Percentiles rank a stretch among this genome's conserved stretches.
These are phyloP conservation scores for Drosophila conformis DNA, from an alignment of 2,888 invertebrate species.

Conservation along the genomic window DNA sequence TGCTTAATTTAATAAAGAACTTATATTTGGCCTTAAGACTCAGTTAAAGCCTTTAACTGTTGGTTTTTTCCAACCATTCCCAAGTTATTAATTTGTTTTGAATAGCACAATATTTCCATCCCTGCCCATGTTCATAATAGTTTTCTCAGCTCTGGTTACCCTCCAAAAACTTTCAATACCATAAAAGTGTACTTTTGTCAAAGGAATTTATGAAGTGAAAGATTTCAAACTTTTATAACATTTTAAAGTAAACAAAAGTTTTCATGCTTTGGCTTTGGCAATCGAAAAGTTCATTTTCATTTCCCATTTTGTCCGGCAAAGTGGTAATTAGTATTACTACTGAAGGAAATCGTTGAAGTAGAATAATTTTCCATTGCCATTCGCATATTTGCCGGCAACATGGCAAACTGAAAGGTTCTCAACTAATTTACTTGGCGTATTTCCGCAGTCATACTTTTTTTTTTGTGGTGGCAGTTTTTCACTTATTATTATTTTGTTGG, in stretches of 20 bases:
- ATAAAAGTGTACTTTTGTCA: constrained; percentile 3
- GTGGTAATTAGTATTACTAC: constrained; percentile 53
- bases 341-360: constrained; percentile 47
- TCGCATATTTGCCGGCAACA: constrained; percentile 5
- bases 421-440: constrained; percentile 73
- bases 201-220: background rate
- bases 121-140: background rate
- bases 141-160: background rate
- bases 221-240: background rate
- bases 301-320: constrained; percentile 27
- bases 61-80: background rate
- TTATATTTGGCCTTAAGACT: background rate
- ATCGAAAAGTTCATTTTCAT: constrained; percentile 21
- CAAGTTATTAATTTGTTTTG: background rate
- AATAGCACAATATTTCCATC: background rate
- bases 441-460: constrained; percentile 35
- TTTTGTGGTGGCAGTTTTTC: background rate
- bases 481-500: background rate
- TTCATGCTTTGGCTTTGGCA: background rate
- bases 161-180: background rate
- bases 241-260: constrained; percentile 18
- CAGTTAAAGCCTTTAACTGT: background rate
- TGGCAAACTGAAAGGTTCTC: constrained; percentile 27
- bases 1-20: background rate
- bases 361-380: constrained; percentile 42